Percentiles rank a stretch among this genome's conserved stretches.
Conservation (phyloP, 2,888 invertebrate genomes). For the Plemyria rubiginata region DNA sequence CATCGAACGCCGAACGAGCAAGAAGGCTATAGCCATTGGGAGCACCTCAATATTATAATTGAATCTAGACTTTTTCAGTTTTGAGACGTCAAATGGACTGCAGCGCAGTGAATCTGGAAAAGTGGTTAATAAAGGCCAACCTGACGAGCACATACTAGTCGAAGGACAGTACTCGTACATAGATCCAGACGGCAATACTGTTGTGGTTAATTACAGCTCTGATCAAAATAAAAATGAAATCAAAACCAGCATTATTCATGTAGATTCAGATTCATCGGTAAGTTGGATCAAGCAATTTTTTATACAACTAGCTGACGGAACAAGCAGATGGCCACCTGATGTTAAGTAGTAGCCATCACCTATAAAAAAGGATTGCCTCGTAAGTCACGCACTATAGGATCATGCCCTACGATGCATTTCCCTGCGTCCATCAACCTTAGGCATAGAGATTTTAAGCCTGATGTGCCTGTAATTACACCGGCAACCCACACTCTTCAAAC, state of each 20-base stretch:
- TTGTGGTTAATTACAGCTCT: conserved; percentile 47
- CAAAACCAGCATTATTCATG: not conserved
- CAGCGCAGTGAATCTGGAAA: conserved; percentile 85
- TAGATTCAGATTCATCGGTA: not conserved
- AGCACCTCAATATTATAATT: not conserved
- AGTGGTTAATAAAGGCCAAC: conserved; percentile 58
- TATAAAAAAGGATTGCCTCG: no score
- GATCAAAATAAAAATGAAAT: conserved; percentile 47
- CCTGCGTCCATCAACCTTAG: no score
- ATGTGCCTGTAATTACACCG: no score
- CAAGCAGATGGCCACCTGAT: no score
- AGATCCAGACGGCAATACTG: conserved; percentile 47
- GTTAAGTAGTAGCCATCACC: no score
- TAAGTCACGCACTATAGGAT: no score
- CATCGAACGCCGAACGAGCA: not conserved
- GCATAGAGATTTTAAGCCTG: no score
- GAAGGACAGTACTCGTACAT: conserved; percentile 52
- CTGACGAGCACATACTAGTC: conserved; percentile 51
- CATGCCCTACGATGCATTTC: no score
- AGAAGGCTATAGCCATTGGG: not conserved
- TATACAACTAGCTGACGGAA: no score
- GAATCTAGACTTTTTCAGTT: conserved; percentile 66
- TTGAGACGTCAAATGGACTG: conserved; percentile 88
- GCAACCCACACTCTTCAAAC: no score
- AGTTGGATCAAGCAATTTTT: no score